phyloP scores from a whole-genome alignment of 1,140 invertebrate species.

The Chymomyza costata region DNA sequence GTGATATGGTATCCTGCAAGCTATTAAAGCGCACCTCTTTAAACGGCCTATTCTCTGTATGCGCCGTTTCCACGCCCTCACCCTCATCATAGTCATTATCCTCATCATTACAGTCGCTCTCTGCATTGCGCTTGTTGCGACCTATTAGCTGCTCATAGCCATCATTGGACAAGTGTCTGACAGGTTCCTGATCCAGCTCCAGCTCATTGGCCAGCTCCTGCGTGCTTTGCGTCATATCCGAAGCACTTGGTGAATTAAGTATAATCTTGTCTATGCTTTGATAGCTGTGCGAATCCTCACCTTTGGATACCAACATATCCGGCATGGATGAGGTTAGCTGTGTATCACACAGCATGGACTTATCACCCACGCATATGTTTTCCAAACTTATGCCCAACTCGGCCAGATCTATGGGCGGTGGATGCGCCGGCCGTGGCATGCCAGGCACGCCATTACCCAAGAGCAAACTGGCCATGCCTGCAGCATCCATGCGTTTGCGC shows the following conservation, averaged over 20 bases:
- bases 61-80: constrained; percentile 32
- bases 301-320: constrained; percentile 68
- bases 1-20: constrained; percentile 70
- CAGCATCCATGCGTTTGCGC: constrained; percentile 76
- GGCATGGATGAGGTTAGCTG: constrained; percentile 70
- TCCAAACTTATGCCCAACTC: constrained; percentile 72
- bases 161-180: constrained; percentile 40
- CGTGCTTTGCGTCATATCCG: constrained; percentile 69
- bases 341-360: constrained; percentile 64
- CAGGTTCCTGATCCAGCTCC: constrained; percentile 60
- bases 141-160: constrained; percentile 51
- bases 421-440: constrained; percentile 64
- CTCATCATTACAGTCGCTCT: constrained; percentile 14
- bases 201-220: constrained; percentile 67
- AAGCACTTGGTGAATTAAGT: constrained; percentile 65
- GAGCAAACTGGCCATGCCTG: constrained; percentile 73
- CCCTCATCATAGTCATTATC: constrained; percentile 20
- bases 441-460: constrained; percentile 58
- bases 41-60: constrained; percentile 49
- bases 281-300: constrained; percentile 69
- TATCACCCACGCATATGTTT: constrained; percentile 66
- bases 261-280: constrained; percentile 73
- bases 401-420: constrained; percentile 69
- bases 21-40: constrained; percentile 72
- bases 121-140: constrained; percentile 23